Conservation (phyloP, 2,797 vertebrate species). For the Rhinatrema bivittatum region DNA sequence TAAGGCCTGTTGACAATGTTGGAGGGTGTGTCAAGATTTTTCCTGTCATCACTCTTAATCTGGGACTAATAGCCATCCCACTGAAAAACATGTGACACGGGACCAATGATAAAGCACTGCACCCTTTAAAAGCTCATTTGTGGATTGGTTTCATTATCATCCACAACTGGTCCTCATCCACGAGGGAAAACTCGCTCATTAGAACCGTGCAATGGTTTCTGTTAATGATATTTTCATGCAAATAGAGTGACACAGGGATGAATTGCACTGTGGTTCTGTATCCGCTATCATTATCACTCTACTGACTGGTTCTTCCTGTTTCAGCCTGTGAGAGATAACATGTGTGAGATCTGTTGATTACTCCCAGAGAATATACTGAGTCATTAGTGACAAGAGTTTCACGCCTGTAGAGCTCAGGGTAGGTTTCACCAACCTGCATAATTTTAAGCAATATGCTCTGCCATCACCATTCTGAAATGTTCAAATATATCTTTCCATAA, state of each 20-base stretch:
- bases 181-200: constrained; percentile 43
- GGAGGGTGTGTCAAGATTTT: constrained; percentile 42
- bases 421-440: too few relatives aligned
- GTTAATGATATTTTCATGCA: constrained; percentile 53
- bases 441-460: too few relatives aligned
- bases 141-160: constrained; percentile 72
- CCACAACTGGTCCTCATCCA: constrained; percentile 44
- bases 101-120: constrained; percentile 60
- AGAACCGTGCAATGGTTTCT: constrained; percentile 34
- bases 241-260: constrained; percentile 36
- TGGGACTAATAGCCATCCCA: constrained; percentile 53
- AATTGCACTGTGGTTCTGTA: constrained; percentile 40
- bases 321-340: constrained; percentile 28
- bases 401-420: too few relatives aligned
- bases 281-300: constrained; percentile 24
- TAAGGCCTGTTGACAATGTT: constrained; percentile 50
- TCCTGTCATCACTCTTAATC: constrained; percentile 67
- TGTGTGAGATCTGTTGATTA: constrained; percentile 35
- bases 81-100: constrained; percentile 45
- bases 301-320: constrained; percentile 35
- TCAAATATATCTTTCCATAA: too few relatives aligned
- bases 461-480: too few relatives aligned
- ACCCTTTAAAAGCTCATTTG: constrained; percentile 81
- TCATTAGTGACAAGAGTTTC: too few relatives aligned
- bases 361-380: constrained; percentile 18